phyloP scores from a whole-genome alignment of 2,888 invertebrate genomes.

The Chrysolina americana region DNA sequence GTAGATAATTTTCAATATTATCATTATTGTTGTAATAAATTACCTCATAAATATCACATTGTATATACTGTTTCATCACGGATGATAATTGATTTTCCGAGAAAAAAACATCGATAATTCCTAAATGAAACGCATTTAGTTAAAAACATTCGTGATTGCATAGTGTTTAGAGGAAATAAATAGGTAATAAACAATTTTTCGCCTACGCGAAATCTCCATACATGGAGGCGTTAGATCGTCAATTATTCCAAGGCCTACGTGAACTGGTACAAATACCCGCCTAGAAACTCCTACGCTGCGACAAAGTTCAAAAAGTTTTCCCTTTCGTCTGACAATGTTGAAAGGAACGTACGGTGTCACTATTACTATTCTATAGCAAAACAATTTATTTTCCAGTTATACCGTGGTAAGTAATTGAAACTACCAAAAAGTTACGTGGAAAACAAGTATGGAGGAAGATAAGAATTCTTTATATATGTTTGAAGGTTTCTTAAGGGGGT shows the following conservation, averaged over 20 bases:
- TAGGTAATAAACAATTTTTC: conserved; percentile 5
- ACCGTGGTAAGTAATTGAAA: no score
- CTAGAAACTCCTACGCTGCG: conserved; percentile 15
- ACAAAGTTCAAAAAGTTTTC: background rate
- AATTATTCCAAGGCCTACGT: conserved; percentile 43
- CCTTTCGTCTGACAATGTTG: background rate
- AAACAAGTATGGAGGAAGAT: no score
- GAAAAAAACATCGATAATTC: conserved; percentile 8
- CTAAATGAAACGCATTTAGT: background rate
- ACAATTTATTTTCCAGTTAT: no score
- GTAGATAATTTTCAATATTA: no score
- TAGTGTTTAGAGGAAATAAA: conserved; percentile 20
- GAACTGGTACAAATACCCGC: conserved; percentile 5
- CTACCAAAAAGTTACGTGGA: no score
- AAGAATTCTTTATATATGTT: no score
- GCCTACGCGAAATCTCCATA: conserved; percentile 32
- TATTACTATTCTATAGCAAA: no score
- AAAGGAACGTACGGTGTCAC: no score
- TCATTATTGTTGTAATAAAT: background rate
- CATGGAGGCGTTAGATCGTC: conserved; percentile 37
- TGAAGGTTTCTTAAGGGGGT: no score
- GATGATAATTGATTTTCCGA: background rate
- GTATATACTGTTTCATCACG: background rate
- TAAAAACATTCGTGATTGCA: conserved; percentile 7
- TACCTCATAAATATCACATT: background rate